Base-by-base conservation (phyloP, 2,888 invertebrate species). In the Scaptomyza flava region DNA sequence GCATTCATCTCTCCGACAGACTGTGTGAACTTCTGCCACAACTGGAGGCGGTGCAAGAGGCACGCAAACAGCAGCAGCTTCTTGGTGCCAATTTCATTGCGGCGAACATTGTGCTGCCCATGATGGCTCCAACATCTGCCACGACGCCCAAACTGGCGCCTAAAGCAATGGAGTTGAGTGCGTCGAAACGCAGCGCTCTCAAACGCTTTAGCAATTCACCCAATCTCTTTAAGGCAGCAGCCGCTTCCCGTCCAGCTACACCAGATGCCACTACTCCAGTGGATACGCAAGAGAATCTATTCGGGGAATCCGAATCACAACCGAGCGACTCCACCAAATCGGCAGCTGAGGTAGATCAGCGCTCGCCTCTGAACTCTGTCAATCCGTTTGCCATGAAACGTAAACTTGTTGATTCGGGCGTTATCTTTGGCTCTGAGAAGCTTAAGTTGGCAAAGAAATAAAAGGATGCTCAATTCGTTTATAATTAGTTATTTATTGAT, bases 1-100 rank as follows among this genome's bases (percentile, higher is more conserved):
- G 95, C 79, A 94, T 95, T 79, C 95, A 96, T 83, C 93, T 98
- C 46, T 96, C 96, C 0, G 96, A 97, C 78, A 96, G 96, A 89
- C 93, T 98, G 30, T 93, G 93, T 0, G 93, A 94, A 75, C 86
- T 96, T 11, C 92, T 95, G 4, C 93, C 92, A 3, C 90, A 91
- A 57, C 58, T 92, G 36, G 91, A 92, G 53, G 90, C 91, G 31
- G 76, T 90, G 34, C 90, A 89, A 58, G 81, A 85, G 30, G 81
- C 89, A 20, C 83, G 90, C 14, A 90, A 90, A 50, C 90, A 90
- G 42, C 90, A 90, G 12, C 60, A 70, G 4, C 31, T 74, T 0
- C 58, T 85, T 3, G 72, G 75, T 2, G 59, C 72, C 11, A 70
- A 66, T 41, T 79, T 81, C 0, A 76, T 84, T 46, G 56, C 83